Conservation (phyloP, 1,140 invertebrate genomes). For the Rhagoletis pomonella region DNA sequence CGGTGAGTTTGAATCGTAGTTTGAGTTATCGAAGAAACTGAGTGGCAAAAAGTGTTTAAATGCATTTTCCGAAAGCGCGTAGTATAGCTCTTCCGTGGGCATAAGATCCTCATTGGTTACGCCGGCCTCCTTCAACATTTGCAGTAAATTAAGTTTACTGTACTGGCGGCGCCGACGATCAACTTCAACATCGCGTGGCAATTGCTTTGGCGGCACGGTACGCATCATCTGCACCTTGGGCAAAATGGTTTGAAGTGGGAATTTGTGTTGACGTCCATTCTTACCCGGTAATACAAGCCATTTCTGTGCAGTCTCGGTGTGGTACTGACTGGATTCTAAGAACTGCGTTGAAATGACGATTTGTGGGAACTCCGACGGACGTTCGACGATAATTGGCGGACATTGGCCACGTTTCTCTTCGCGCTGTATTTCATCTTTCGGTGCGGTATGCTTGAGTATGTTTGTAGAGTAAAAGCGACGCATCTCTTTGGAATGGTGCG, state of each 20-base stretch:
- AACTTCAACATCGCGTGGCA: constrained; percentile 71
- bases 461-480: constrained; percentile 34
- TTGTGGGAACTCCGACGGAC: constrained; percentile 10
- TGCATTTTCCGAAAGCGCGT: constrained; percentile 65
- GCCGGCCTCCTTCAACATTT: constrained; percentile 63
- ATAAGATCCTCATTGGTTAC: constrained; percentile 62
- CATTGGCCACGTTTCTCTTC: not conserved
- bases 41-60: constrained; percentile 69
- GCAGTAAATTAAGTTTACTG: constrained; percentile 63
- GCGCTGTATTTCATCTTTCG: not conserved
- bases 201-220: constrained; percentile 63
- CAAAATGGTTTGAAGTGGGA: constrained; percentile 67
- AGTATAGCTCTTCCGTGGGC: constrained; percentile 68
- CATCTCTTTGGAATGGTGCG: not conserved
- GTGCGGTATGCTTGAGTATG: not conserved
- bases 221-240: constrained; percentile 69
- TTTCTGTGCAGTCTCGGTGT: constrained; percentile 69
- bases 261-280: constrained; percentile 63
- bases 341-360: not conserved
- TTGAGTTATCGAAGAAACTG: constrained; percentile 69
- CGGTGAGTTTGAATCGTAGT: constrained; percentile 66
- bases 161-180: constrained; percentile 67
- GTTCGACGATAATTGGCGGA: not conserved
- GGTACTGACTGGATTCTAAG: constrained; percentile 52
- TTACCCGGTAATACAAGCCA: constrained; percentile 66